Evolutionary conservation across 2,888 invertebrate genomes (phyloP), one percentile per base, ranked within the genome.

Genomic region (Cataglyphis cursor): DNA sequence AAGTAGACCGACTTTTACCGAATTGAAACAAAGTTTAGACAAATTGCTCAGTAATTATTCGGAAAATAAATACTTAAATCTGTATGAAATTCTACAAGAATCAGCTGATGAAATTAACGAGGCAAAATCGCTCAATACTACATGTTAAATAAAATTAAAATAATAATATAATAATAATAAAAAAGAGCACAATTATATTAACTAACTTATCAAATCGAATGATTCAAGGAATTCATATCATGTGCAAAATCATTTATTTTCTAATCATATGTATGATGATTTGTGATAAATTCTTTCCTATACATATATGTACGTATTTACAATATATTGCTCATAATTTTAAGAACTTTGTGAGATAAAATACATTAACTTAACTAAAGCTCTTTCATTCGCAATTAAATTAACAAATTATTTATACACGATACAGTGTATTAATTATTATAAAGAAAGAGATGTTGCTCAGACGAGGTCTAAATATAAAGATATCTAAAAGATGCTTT

Each of bases 1-100:
- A 84, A 96, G 96, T 28, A 95, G 98, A 82, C 98, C 98, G 0
- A 96, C 96, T 24, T 98, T 98, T 95, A 94, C 95, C 0, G 96
- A 96, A 88, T 95, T 98, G 68, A 95, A 95, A 85, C 93, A 92
- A 87, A 94, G 93, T 81, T 94, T 96, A 31, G 96, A 96, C 70
- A 93, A 90, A 5, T 93, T 96, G 44, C 92, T 96, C 57, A 95
- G 94, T 86, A 93, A 88, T 54, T 91, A 93, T 51, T 91, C 92
- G 12, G 85, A 89, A 24, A 91, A 92, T 54, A 92, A 94, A 74
- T 95, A 95, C 83, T 85, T 95, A 31, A 92, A 92, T 89, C 92
- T 86, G 51, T 88, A 74, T 38, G 89, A 91, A 24, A 64, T 87
- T 28, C 31, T 89, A 12, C 66, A 81, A 15, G 87, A 89, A 57